Percentiles rank a stretch among this genome's conserved stretches.
phyloP scores from a whole-genome alignment of 2,888 invertebrate species.

The Microctonus hyperodae region DNA sequence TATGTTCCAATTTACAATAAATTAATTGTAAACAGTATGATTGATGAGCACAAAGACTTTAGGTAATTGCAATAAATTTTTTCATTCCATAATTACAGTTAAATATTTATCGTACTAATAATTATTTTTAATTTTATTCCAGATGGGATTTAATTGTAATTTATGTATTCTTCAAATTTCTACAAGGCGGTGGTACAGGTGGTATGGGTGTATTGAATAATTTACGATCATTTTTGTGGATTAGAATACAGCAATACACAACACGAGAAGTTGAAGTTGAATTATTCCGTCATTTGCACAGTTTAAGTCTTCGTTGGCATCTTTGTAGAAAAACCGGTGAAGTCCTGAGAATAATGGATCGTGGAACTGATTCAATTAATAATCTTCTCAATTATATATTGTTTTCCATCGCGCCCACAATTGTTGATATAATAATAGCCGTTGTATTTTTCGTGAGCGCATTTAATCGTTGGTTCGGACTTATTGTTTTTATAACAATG shows the following conservation, averaged over 20 bases:
- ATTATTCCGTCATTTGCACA: constrained; percentile 77
- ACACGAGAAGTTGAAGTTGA: constrained; percentile 87
- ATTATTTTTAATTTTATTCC: constrained; percentile 48
- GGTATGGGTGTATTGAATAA: constrained; percentile 94
- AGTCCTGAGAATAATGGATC: constrained; percentile 94
- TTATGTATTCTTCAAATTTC: constrained; percentile 87
- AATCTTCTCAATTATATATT: constrained; percentile 90
- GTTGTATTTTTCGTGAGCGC: constrained; percentile 85
- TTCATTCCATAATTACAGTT: no score
- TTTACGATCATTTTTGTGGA: constrained; percentile 91
- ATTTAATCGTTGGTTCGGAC: constrained; percentile 94
- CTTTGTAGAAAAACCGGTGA: constrained; percentile 95
- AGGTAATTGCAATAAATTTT: constrained; percentile 45
- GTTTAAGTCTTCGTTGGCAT: constrained; percentile 94
- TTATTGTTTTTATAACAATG: constrained; percentile 96
- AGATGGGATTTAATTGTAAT: constrained; percentile 91
- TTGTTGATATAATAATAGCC: constrained; percentile 91
- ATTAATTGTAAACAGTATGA: constrained; percentile 71
- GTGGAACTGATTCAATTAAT: constrained; percentile 96
- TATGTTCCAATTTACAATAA: constrained; percentile 94
- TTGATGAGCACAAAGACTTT: constrained; percentile 45
- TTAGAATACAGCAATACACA: constrained; percentile 94
- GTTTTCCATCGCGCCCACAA: constrained; percentile 92
- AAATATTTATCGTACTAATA: no score
- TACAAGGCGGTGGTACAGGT: constrained; percentile 95